phyloP scores from a whole-genome alignment of 2,113 vertebrate species.

The Thryonomys swinderianus region DNA sequence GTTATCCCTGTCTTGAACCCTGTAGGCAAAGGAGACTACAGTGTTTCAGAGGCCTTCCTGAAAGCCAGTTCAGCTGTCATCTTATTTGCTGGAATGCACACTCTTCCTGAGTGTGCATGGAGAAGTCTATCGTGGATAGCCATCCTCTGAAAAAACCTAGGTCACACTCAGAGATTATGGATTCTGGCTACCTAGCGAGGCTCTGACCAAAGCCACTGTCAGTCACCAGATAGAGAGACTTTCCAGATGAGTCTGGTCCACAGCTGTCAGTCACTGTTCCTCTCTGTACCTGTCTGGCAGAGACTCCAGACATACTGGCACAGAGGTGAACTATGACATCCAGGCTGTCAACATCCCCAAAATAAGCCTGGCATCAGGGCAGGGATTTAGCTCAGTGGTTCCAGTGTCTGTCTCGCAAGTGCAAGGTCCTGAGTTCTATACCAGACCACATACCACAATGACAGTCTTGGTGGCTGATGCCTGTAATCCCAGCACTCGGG shows the following conservation, averaged over 20 bases:
- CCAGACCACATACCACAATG: too few relatives aligned
- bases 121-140: background rate
- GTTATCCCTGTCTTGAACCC: background rate
- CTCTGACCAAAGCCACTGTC: background rate
- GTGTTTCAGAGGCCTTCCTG: background rate
- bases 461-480: too few relatives aligned
- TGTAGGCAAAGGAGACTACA: background rate
- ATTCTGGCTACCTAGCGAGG: background rate
- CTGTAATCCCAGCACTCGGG: too few relatives aligned
- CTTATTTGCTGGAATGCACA: background rate
- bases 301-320: background rate
- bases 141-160: background rate
- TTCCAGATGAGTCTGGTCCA: background rate
- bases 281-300: background rate
- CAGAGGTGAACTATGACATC: background rate
- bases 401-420: too few relatives aligned
- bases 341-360: background rate
- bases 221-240: background rate
- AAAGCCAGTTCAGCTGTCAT: background rate
- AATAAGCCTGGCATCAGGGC: background rate
- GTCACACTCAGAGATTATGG: accelerated
- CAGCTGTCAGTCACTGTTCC: background rate
- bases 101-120: background rate
- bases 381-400: too few relatives aligned
- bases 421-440: too few relatives aligned